These are phyloP conservation scores for Atta colombica DNA, from an alignment of 1,140 invertebrate genomes.

Conservation along the genomic window DNA sequence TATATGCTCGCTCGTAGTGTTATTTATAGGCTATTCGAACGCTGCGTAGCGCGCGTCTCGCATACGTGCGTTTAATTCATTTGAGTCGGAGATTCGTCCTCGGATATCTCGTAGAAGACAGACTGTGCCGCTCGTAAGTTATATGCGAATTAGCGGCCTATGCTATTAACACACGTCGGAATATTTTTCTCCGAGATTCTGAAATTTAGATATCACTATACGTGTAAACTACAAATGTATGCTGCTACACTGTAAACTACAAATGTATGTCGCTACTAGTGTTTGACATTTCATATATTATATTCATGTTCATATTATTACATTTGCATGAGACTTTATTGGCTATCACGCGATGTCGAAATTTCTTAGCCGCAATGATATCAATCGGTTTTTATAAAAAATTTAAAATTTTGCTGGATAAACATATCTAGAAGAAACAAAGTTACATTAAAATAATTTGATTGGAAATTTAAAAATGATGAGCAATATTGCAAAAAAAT, in stretches of 20 bases:
- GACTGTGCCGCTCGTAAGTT: slow-evolving; percentile 49
- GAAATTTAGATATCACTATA: slow-evolving; percentile 1
- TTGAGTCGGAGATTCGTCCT: slow-evolving; percentile 63
- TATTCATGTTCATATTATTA: not conserved
- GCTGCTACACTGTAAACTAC: not conserved
- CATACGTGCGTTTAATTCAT: slow-evolving; percentile 76
- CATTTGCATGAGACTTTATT: not conserved
- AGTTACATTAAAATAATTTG: too few relatives aligned
- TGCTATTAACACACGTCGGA: slow-evolving; percentile 18
- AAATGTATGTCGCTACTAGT: not conserved
- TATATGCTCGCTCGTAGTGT: slow-evolving; percentile 66
- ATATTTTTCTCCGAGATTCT: not conserved
- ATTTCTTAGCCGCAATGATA: not conserved
- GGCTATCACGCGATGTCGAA: not conserved
- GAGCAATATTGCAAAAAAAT: too few relatives aligned
- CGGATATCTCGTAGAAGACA: slow-evolving; percentile 49
- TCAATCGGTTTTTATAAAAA: too few relatives aligned
- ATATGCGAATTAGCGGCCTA: slow-evolving; percentile 56
- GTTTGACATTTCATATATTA: not conserved
- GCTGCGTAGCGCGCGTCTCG: slow-evolving; percentile 68
- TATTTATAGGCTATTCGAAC: slow-evolving; percentile 80
- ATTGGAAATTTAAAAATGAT: too few relatives aligned
- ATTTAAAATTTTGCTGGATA: too few relatives aligned
- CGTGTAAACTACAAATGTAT: not conserved
- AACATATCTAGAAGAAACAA: too few relatives aligned